Evolutionary conservation across 2,113 vertebrate species (phyloP), one percentile per base, ranked within the genome.

Genomic region (Hyperoodon ampullatus): DNA sequence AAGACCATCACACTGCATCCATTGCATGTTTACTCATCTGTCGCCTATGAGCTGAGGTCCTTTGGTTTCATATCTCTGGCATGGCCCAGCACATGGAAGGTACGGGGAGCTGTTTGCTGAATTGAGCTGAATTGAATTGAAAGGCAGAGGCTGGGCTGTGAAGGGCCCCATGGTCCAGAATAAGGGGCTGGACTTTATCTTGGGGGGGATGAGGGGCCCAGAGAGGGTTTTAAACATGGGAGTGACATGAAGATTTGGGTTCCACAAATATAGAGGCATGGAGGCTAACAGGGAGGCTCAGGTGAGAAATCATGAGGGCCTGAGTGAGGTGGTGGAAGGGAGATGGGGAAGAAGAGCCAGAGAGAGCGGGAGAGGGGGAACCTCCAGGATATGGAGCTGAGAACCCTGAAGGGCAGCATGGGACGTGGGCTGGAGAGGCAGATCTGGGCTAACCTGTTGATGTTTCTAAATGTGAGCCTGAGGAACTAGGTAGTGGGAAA

Each of bases 381-480:
- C n/a, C 21, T 35, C 8, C 0, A 3, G 30, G 5, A 6, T n/a
- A 8, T 12, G 14, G 39, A 26, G 8, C 71, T 83, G 61, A 39
- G 82, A 70, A 44, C 33, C 24, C 23, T 1, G 0, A 8, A 13
- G 72, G 70, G 68, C 39, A 72, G 53, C 53, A 33, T 12, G 24
- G 71, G 70, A 10, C 1, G 9, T 26, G 53, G 60, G 39, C 78
- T 60, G 21, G 35, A 8, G 12, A 63, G 35, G 71, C 39, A 1
- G n/a, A 4, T 60, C 30, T 47, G 35, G 28, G 39, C 74, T 63
- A 0, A 13, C 35, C 72, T 66, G 10, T 35, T 35, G 53, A 12
- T 0, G 1, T 47, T 68, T 77, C 33, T 50, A 9, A 12, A 53
- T 33, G 14, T 26, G 70, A 95, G 39, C 21, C 16, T 33, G 50